These are phyloP conservation scores for Cirrhinus mrigala DNA, from an alignment of 2,797 vertebrate genomes.

Conservation along the genomic window DNA sequence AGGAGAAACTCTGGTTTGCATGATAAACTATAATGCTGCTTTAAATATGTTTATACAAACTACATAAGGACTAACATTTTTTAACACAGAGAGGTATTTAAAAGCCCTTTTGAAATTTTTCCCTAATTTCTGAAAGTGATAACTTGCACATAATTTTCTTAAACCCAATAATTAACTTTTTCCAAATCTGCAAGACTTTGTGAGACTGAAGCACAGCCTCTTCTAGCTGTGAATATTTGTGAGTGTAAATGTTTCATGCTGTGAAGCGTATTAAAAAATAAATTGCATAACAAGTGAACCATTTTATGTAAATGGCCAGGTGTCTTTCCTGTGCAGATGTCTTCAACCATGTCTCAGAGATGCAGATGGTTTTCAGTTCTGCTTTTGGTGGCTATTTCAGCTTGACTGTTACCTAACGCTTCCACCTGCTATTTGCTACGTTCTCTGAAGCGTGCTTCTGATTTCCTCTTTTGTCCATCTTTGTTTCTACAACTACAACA, in stretches of 20 bases:
- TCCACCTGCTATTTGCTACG: conserved; percentile 62
- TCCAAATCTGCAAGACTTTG: background rate
- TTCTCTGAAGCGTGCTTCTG: conserved; percentile 61
- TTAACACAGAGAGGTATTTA: background rate
- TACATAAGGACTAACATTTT: background rate
- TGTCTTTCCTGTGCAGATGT: conserved; percentile 42
- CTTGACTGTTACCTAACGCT: conserved; percentile 64
- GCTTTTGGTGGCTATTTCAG: conserved; percentile 44
- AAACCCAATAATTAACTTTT: background rate
- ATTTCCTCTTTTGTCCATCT: conserved; percentile 58
- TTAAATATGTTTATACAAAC: background rate
- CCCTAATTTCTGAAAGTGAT: background rate
- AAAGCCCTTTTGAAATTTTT: background rate
- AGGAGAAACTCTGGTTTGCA: background rate
- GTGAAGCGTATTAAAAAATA: conserved; percentile 30
- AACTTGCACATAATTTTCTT: background rate
- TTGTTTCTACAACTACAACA: conserved; percentile 5
- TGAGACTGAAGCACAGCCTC: background rate
- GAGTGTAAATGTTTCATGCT: background rate
- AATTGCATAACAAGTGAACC: conserved; percentile 21
- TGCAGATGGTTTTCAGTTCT: conserved; percentile 71
- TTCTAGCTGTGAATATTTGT: background rate
- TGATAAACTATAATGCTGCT: background rate
- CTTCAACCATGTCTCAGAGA: background rate
- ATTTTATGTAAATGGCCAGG: background rate